Evolutionary conservation across 2,797 vertebrate genomes (phyloP), one percentile per base, ranked within the genome.

Genomic region (Rhinogobio ventralis): DNA sequence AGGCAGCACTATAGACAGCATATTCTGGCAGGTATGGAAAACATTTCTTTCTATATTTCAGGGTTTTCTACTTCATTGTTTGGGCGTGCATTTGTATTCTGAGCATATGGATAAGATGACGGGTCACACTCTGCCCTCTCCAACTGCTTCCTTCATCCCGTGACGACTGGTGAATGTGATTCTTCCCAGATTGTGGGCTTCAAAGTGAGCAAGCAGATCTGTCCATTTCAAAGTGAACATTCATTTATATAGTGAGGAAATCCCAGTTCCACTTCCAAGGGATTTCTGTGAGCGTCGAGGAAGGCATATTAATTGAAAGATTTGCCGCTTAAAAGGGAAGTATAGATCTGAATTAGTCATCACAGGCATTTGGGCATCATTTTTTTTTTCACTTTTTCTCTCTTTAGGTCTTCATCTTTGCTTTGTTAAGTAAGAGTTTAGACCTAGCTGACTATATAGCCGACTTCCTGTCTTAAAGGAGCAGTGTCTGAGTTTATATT

Each of bases 1-100:
- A 85, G 97, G 97, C 77, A 98, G 96, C 91, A 98, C 97, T 82
- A 98, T 99, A 94, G 97, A 99, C 88, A 97, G 96, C 93, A 98
- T 99, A 95, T 99, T 99, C 94, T 99, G 97, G 97, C 97, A 99
- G 97, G 97, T 99, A 91, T 95, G 93, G 82, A 78, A 72, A 67
- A 53, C 85, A 10, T 20, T 79, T 3, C 25, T 25, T 46, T 74
- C 39, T 53, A 69, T 42, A 42, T 68, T 28, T 69, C 15, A 4
- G 4, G 60, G 20, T 36, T 78, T 39, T 53, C 39, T 46, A 8
- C 17, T 39, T 55, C 39, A 19, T 28, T 71, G 69, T 74, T 81
- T 82, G 87, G 69, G 17, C 25, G 60, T 28, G 62, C 36, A 36
- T 89, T 91, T 82, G 85, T 80, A 91, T 89, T 91, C 91, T 86